phyloP scores from a whole-genome alignment of 2,113 vertebrate species.

The Thamnaconus septentrionalis region DNA sequence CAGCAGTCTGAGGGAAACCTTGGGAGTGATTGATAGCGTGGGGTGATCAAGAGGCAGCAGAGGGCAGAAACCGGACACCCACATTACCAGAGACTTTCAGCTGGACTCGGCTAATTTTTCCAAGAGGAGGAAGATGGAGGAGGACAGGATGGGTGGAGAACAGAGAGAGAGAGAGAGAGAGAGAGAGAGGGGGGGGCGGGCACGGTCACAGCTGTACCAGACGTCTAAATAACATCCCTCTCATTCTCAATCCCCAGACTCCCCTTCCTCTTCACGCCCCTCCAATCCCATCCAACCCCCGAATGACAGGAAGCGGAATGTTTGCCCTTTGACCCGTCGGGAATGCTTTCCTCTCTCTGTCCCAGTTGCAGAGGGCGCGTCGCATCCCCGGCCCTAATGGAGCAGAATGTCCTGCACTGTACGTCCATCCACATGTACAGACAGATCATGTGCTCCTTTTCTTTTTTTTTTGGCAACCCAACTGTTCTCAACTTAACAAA shows the following conservation, averaged over 20 bases:
- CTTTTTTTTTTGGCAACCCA: too few relatives aligned
- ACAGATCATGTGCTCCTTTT: too few relatives aligned
- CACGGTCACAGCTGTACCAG: slow-evolving; percentile 15
- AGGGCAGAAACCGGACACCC: slow-evolving; percentile 1
- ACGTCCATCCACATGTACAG: not conserved
- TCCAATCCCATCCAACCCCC: slow-evolving; percentile 16
- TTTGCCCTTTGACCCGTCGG: slow-evolving; percentile 62
- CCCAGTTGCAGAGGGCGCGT: slow-evolving; percentile 36
- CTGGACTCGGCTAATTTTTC: not conserved
- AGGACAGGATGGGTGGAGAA: slow-evolving; percentile 19
- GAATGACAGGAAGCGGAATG: slow-evolving; percentile 51
- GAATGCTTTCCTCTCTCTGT: slow-evolving; percentile 53
- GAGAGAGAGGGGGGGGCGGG: slow-evolving; percentile 14
- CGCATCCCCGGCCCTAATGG: slow-evolving; percentile 8
- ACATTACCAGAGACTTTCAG: not conserved
- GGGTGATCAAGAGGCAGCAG: slow-evolving; percentile 9
- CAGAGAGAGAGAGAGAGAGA: slow-evolving; percentile 8
- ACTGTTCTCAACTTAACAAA: too few relatives aligned
- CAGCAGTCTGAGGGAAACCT: not conserved
- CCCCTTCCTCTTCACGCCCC: slow-evolving; percentile 4
- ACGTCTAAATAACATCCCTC: slow-evolving; percentile 10
- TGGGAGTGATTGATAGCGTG: slow-evolving; percentile 12
- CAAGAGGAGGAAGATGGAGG: slow-evolving; percentile 3
- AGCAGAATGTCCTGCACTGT: slow-evolving; percentile 9
- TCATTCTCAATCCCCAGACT: not conserved